Evolutionary conservation across 2,113 vertebrate species (phyloP).

Genomic region (Pithys albifrons): DNA sequence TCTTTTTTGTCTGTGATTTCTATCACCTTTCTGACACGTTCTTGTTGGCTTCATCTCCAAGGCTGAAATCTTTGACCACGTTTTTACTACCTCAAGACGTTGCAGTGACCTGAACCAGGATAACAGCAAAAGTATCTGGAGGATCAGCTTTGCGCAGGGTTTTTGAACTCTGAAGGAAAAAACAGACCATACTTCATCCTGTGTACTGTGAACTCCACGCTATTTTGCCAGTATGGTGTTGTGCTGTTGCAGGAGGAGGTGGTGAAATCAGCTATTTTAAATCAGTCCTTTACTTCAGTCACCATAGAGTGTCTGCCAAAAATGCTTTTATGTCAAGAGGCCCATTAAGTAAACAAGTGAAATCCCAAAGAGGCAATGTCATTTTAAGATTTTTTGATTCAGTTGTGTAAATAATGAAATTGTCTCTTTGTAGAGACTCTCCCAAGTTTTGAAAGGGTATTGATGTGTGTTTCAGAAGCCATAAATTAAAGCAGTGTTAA

Average conservation of each 20-base stretch:
- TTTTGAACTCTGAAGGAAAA: background rate
- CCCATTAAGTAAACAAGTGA: constrained; percentile 24
- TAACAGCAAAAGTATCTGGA: background rate
- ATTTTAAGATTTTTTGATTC: constrained; percentile 5
- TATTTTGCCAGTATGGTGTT: background rate
- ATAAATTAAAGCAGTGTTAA: constrained; percentile 14
- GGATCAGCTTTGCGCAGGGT: background rate
- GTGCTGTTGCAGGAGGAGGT: background rate
- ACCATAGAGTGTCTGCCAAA: constrained; percentile 22
- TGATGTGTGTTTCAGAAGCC: background rate
- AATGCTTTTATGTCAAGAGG: constrained; percentile 31
- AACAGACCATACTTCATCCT: rapidly evolving
- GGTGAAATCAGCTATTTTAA: background rate
- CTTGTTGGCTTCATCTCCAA: background rate
- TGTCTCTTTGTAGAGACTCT: background rate
- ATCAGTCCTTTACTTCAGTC: background rate
- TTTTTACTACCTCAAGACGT: background rate
- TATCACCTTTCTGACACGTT: background rate
- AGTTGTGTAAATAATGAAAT: constrained; percentile 22
- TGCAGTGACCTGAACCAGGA: background rate
- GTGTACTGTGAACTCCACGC: background rate
- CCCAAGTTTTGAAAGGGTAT: constrained; percentile 25
- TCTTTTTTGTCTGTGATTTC: background rate
- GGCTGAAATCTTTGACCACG: background rate
- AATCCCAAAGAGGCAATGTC: background rate